Percentiles rank a stretch among this genome's conserved stretches.
These are phyloP conservation scores for Epistrophella euchroma DNA, from an alignment of 2,888 invertebrate species.

Conservation along the genomic window DNA sequence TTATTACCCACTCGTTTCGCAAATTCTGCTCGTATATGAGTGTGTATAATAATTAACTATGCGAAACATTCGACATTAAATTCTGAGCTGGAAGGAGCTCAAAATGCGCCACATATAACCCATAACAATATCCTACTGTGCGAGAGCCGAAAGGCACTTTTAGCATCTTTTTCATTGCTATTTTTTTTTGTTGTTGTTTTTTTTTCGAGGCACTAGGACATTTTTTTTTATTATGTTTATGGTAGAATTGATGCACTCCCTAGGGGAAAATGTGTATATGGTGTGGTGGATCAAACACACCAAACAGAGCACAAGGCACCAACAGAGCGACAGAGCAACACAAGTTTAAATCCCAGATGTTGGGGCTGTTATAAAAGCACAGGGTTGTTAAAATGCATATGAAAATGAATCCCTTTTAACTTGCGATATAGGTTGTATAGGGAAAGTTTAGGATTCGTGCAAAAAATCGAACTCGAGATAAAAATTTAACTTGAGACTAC, in stretches of 20 bases:
- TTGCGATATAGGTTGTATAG: too few relatives aligned
- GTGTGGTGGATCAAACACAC: slow-evolving; percentile 50
- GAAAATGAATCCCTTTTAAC: too few relatives aligned
- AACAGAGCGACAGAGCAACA: slow-evolving; percentile 1
- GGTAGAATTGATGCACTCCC: slow-evolving; percentile 45
- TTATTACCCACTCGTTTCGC: slow-evolving; percentile 58
- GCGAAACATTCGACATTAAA: slow-evolving; percentile 72
- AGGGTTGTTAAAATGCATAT: too few relatives aligned
- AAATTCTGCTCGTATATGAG: slow-evolving; percentile 8
- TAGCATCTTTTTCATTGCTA: slow-evolving; percentile 50
- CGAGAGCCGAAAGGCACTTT: slow-evolving; percentile 56
- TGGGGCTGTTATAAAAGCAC: not conserved
- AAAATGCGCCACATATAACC: slow-evolving; percentile 43
- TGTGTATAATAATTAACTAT: slow-evolving; percentile 60
- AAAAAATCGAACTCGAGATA: too few relatives aligned
- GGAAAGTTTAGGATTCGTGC: too few relatives aligned
- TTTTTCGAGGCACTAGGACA: not conserved
- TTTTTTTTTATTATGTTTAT: not conserved
- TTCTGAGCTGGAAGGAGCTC: slow-evolving; percentile 14
- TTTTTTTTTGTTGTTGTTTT: not conserved
- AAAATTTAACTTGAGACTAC: too few relatives aligned
- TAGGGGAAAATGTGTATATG: slow-evolving; percentile 23
- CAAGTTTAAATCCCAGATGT: not conserved
- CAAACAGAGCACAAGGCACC: slow-evolving; percentile 38
- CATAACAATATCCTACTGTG: slow-evolving; percentile 58